Percentiles rank a stretch among this genome's conserved stretches.
Conservation (phyloP, 2,888 invertebrate species). For the Lordiphosa andalusiaca region DNA sequence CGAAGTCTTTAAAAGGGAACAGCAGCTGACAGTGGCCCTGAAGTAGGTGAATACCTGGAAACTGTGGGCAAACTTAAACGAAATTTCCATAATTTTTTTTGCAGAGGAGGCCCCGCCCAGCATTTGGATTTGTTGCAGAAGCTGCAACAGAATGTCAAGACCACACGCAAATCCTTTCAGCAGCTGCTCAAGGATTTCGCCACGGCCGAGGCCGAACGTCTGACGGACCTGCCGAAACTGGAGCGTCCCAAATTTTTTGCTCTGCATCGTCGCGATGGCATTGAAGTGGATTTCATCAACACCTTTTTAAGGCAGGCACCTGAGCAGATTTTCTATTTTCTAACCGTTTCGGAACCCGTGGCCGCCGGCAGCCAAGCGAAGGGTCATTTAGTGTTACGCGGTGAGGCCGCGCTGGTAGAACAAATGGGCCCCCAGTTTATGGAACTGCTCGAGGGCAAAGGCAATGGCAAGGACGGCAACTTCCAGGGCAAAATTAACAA, state of each 20-base stretch:
- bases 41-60: constrained; percentile 83
- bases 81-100: neutral
- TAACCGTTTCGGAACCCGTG: constrained; percentile 85
- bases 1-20: constrained; percentile 85
- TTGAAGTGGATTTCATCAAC: constrained; percentile 88
- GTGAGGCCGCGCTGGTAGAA: constrained; percentile 75
- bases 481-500: constrained; percentile 90
- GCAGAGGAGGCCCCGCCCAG: constrained; percentile 85
- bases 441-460: constrained; percentile 87
- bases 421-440: constrained; percentile 82
- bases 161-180: constrained; percentile 84
- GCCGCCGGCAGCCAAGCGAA: constrained; percentile 81
- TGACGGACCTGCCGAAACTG: constrained; percentile 81
- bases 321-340: constrained; percentile 83
- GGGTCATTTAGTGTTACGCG: constrained; percentile 82
- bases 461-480: constrained; percentile 86
- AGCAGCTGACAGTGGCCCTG: constrained; percentile 84
- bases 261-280: constrained; percentile 86
- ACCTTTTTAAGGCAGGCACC: constrained; percentile 85
- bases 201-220: constrained; percentile 84
- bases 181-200: constrained; percentile 86
- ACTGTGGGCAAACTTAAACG: neutral
- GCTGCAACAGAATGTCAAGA: constrained; percentile 85
- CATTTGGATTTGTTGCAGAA: constrained; percentile 88
- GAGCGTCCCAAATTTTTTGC: constrained; percentile 83